A percentile compares a stretch with the other conserved stretches of the same genome.
Evolutionary conservation across 1,140 invertebrate genomes (phyloP).

Genomic region (Helicoverpa zea): DNA sequence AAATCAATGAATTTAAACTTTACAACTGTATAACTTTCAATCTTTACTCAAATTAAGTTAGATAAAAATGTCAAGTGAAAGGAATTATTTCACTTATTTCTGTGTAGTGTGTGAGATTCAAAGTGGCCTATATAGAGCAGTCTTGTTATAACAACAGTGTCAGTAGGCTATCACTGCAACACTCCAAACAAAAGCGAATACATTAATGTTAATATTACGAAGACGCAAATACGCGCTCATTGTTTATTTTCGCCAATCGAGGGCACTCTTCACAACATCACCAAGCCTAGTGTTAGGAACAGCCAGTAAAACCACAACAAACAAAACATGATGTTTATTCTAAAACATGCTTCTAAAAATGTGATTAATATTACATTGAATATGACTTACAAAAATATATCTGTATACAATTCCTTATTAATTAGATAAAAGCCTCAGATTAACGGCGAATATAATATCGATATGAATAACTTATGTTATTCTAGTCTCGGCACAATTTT

Average conservation of each 20-base stretch:
- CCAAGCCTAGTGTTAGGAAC: constrained; percentile 71
- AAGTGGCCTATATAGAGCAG: constrained; percentile 47
- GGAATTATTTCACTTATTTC: not conserved
- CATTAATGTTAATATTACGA: constrained; percentile 55
- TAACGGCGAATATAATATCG: not conserved
- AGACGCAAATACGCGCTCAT: constrained; percentile 22
- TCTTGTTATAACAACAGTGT: constrained; percentile 51
- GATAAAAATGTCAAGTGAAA: constrained; percentile 14
- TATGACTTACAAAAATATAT: constrained; percentile 75
- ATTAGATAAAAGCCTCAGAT: constrained; percentile 12
- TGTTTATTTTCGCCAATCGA: constrained; percentile 25
- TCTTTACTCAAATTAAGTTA: not conserved
- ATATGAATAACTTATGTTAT: not conserved
- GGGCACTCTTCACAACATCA: not conserved
- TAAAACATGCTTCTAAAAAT: constrained; percentile 78
- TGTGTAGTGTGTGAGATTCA: not conserved
- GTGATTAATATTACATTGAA: constrained; percentile 66
- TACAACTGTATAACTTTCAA: not conserved
- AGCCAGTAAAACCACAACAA: constrained; percentile 83
- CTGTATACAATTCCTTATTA: constrained; percentile 64
- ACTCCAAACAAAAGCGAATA: constrained; percentile 63
- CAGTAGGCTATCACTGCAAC: constrained; percentile 60
- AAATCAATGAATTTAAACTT: not conserved
- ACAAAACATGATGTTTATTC: constrained; percentile 84
- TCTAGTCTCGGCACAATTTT: too few relatives aligned